phyloP scores from a whole-genome alignment of 2,888 invertebrate species.

The Rutpela maculata region DNA sequence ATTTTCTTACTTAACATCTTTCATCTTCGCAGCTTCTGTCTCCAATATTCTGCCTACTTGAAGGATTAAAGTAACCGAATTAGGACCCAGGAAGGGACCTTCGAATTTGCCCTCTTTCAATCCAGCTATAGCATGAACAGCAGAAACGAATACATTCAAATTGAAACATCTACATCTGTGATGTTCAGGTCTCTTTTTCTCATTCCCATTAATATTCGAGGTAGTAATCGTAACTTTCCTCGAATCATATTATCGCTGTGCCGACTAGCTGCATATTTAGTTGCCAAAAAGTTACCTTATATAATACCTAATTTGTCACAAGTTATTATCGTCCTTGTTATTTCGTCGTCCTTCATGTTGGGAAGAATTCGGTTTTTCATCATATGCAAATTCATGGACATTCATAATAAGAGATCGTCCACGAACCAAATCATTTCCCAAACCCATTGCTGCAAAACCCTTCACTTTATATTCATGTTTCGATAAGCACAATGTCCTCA shows the following conservation, averaged over 20 bases:
- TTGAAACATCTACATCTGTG: constrained; percentile 10
- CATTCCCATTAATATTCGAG: constrained; percentile 22
- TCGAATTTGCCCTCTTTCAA: constrained; percentile 19
- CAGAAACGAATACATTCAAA: constrained; percentile 20
- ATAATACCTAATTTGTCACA: too few relatives aligned
- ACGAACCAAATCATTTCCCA: too few relatives aligned
- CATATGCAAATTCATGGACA: too few relatives aligned
- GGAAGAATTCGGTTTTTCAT: too few relatives aligned
- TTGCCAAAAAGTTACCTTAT: too few relatives aligned
- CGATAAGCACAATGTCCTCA: too few relatives aligned
- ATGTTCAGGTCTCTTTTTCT: constrained; percentile 23
- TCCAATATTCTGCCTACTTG: constrained; percentile 27
- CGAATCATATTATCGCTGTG: constrained; percentile 27
- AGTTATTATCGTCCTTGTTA: too few relatives aligned
- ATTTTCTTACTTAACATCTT: constrained; percentile 24
- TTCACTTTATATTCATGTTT: too few relatives aligned
- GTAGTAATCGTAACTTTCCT: constrained; percentile 8
- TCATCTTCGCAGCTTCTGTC: constrained; percentile 20
- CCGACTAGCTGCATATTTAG: too few relatives aligned
- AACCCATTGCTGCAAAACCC: too few relatives aligned
- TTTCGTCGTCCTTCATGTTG: too few relatives aligned
- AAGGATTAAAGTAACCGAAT: constrained; percentile 24
- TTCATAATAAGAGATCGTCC: too few relatives aligned
- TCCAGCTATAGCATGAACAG: constrained; percentile 21
- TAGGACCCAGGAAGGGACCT: constrained; percentile 14